Percentiles rank a stretch among this genome's conserved stretches.
Evolutionary conservation across 1,140 invertebrate species (phyloP).

Genomic region (Ylistrum balloti): DNA sequence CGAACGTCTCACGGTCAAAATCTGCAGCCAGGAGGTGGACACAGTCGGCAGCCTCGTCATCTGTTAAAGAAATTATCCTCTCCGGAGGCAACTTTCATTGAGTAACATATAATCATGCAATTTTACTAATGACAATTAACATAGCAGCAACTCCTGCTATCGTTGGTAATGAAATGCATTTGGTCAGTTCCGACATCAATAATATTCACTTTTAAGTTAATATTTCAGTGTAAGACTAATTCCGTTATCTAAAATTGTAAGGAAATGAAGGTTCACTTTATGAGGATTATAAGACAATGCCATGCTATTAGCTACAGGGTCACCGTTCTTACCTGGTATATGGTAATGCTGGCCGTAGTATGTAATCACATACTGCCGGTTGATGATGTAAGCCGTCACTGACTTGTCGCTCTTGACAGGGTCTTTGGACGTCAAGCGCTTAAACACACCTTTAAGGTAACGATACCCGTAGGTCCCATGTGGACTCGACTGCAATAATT

Average conservation of each 20-base stretch:
- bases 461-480: background rate
- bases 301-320: too few species aligned
- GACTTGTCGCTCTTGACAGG: background rate
- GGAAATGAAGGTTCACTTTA: too few species aligned
- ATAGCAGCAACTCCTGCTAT: too few species aligned
- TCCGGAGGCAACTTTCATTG: background rate
- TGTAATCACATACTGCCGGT: background rate
- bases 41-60: background rate
- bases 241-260: too few species aligned
- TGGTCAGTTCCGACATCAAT: too few species aligned
- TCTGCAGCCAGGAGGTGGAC: background rate
- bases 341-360: background rate
- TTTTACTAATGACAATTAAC: too few species aligned
- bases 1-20: background rate
- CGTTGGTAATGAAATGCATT: too few species aligned
- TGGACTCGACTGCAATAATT: background rate
- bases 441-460: background rate
- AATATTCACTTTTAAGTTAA: too few species aligned
- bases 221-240: too few species aligned
- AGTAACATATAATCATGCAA: too few species aligned
- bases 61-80: background rate
- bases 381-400: background rate
- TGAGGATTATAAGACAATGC: too few species aligned
- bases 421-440: background rate
- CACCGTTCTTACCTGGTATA: background rate